Conservation (phyloP, 2,888 invertebrate genomes). For the Petrophora chlorosata region DNA sequence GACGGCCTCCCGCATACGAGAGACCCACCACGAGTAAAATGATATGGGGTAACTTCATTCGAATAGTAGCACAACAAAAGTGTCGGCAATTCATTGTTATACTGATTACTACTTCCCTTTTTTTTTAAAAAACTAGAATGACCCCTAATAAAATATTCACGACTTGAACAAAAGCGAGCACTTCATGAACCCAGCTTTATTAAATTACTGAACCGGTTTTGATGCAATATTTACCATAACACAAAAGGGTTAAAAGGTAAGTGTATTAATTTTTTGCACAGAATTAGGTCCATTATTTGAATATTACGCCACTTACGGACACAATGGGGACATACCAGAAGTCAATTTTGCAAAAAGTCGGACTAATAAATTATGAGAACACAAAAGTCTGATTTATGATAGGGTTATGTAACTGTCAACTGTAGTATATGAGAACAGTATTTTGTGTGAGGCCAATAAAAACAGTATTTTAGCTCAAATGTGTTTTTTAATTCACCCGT, state of each 20-base stretch:
- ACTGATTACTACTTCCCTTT: neutral
- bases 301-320: slow-evolving; percentile 59
- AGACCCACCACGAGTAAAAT: too few relatives aligned
- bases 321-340: slow-evolving; percentile 57
- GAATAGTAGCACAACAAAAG: too few relatives aligned
- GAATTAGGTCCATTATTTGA: slow-evolving; percentile 57
- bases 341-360: slow-evolving; percentile 19
- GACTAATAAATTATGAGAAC: slow-evolving; percentile 19
- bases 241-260: slow-evolving; percentile 34
- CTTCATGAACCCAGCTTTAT: slow-evolving; percentile 10
- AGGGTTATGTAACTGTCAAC: slow-evolving; percentile 21
- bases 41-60: too few relatives aligned
- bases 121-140: neutral
- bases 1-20: too few relatives aligned
- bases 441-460: slow-evolving; percentile 18
- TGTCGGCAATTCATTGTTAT: too few relatives aligned
- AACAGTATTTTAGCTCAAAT: slow-evolving; percentile 10
- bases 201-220: slow-evolving; percentile 16
- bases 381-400: slow-evolving; percentile 22
- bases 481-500: too few relatives aligned
- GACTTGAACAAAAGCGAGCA: slow-evolving; percentile 2
- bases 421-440: slow-evolving; percentile 8
- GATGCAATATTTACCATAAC: slow-evolving; percentile 20
- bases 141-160: slow-evolving; percentile 17
- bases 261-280: slow-evolving; percentile 32